These are phyloP conservation scores for Babylonia areolata DNA, from an alignment of 1,140 invertebrate genomes.

Conservation along the genomic window DNA sequence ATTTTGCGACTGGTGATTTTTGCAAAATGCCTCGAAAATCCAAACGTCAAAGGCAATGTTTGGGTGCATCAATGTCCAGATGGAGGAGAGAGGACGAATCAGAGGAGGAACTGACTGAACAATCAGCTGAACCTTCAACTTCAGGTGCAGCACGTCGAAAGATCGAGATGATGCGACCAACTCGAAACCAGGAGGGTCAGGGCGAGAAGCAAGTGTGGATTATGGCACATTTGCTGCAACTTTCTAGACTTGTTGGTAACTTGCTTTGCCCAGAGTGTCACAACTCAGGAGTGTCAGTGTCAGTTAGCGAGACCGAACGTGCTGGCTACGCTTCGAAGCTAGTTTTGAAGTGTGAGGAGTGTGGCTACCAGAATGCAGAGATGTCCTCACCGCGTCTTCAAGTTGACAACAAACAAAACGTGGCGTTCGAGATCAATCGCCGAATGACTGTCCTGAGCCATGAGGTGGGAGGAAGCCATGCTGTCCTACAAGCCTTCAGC, in stretches of 20 bases:
- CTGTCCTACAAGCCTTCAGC: neutral
- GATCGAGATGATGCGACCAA: no score
- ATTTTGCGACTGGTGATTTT: no score
- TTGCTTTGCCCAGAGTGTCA: neutral
- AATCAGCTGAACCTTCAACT: no score
- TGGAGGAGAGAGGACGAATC: no score
- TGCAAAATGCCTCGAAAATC: no score
- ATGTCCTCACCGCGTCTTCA: neutral
- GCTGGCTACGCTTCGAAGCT: neutral
- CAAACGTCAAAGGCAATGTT: no score
- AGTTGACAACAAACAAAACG: neutral
- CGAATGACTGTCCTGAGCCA: neutral
- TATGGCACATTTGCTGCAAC: neutral
- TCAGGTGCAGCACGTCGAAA: no score
- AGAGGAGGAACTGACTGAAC: no score
- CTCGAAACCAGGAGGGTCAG: no score
- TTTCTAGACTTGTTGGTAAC: neutral
- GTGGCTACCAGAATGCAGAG: neutral
- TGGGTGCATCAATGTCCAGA: no score
- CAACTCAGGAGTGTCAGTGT: neutral
- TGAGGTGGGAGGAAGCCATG: neutral
- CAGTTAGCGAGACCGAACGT: neutral
- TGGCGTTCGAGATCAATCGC: neutral
- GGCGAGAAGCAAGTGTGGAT: neutral
- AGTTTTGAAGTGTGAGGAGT: neutral